Percentiles rank a stretch among this genome's conserved stretches.
Evolutionary conservation across 2,113 vertebrate genomes (phyloP).

Genomic region (Eurypyga helias): DNA sequence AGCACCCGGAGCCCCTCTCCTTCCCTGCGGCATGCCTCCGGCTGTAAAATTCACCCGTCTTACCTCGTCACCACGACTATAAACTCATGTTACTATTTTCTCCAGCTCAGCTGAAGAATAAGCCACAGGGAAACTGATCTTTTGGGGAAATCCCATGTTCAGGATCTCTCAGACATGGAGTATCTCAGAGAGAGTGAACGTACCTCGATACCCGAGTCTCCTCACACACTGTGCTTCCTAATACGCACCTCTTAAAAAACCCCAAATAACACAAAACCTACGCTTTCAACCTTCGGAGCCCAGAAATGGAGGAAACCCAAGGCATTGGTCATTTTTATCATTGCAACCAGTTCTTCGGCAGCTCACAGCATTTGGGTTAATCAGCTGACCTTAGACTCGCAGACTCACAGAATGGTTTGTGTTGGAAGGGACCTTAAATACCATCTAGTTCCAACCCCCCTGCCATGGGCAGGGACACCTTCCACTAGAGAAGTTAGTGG

Average conservation of each 20-base stretch:
- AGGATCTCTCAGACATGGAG: not conserved
- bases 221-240: not conserved
- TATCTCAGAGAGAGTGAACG: not conserved
- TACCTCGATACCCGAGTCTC: too few species aligned
- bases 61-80: too few species aligned
- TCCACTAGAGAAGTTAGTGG: too few species aligned
- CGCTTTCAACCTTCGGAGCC: not conserved
- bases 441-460: too few species aligned
- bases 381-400: not conserved
- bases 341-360: not conserved
- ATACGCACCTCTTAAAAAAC: not conserved
- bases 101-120: too few species aligned
- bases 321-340: not conserved
- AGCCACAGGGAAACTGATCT: not conserved
- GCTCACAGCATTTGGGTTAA: not conserved
- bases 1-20: too few species aligned
- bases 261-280: not conserved
- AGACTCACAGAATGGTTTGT: too few species aligned
- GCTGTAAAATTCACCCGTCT: too few species aligned
- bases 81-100: too few species aligned
- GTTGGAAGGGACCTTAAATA: too few species aligned
- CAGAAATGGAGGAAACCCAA: not conserved
- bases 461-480: too few species aligned
- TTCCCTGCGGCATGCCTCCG: too few species aligned
- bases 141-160: not conserved